Conservation (phyloP, 2,797 vertebrate genomes). For the Euphonia xanthogaster region DNA sequence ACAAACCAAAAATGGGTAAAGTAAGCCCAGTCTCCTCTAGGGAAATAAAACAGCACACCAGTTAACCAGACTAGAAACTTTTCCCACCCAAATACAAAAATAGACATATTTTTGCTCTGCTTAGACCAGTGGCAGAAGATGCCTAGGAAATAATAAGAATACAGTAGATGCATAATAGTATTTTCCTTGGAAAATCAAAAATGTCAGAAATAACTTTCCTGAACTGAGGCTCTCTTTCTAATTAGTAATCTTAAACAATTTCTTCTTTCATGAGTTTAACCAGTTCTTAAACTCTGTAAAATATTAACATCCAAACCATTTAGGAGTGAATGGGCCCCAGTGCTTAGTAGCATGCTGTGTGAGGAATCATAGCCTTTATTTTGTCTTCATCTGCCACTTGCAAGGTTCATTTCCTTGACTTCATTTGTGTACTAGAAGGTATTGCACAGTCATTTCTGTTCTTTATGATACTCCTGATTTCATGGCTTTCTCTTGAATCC, state of each 20-base stretch:
- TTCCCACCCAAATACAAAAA: neutral
- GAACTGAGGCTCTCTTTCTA: neutral
- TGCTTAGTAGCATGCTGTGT: neutral
- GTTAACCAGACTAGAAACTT: neutral
- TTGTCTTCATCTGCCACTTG: neutral
- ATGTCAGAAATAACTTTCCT: neutral
- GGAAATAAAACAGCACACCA: neutral
- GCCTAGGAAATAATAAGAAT: neutral
- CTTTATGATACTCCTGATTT: neutral
- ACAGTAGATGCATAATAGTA: neutral
- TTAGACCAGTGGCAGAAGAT: neutral
- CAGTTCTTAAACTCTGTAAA: neutral
- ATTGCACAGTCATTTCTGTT: neutral
- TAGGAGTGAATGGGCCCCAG: neutral
- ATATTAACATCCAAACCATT: neutral
- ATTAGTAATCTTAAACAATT: neutral
- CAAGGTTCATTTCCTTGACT: neutral
- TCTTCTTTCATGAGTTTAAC: neutral
- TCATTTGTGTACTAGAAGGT: neutral
- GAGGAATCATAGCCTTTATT: neutral
- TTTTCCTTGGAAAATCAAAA: neutral
- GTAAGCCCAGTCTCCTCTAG: accelerated
- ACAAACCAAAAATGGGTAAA: neutral
- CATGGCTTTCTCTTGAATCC: neutral
- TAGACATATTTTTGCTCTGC: neutral